phyloP scores from a whole-genome alignment of 2,888 invertebrate species.

The Catotricha subobsoleta region DNA sequence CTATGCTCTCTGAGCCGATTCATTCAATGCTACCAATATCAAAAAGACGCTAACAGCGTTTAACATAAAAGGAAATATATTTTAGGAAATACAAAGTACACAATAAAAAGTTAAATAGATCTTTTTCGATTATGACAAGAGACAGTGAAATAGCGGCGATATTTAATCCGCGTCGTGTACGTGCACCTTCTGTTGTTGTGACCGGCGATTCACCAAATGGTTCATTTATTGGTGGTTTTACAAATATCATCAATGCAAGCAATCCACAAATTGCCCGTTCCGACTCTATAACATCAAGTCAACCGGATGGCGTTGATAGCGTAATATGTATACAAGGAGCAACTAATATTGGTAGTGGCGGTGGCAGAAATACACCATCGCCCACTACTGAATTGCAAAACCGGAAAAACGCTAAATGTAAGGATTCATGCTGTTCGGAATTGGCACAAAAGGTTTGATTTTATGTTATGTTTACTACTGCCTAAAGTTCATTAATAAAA shows the following conservation, averaged over 20 bases:
- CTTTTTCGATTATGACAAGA: no score
- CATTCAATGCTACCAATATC: no score
- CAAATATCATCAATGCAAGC: constrained; percentile 24
- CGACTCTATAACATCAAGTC: constrained; percentile 40
- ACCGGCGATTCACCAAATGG: constrained; percentile 40
- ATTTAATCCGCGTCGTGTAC: constrained; percentile 55
- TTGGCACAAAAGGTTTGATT: constrained; percentile 57
- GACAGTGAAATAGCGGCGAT: constrained; percentile 66
- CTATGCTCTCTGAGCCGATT: no score
- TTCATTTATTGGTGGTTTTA: constrained; percentile 28
- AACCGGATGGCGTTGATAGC: constrained; percentile 39
- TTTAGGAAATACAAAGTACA: no score
- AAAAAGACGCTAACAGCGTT: no score
- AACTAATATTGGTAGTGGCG: constrained; percentile 6
- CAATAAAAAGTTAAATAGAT: no score
- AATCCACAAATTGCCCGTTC: constrained; percentile 34
- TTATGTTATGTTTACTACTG: neutral
- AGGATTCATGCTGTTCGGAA: constrained; percentile 61
- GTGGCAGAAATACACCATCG: neutral
- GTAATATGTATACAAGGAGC: constrained; percentile 1
- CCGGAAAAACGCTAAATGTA: constrained; percentile 31
- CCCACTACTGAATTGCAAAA: constrained; percentile 6
- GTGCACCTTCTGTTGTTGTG: constrained; percentile 50
- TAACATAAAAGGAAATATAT: no score
- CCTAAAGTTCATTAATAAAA: neutral